Conservation (phyloP, 2,888 invertebrate genomes). For the Platynereis dumerilii region DNA sequence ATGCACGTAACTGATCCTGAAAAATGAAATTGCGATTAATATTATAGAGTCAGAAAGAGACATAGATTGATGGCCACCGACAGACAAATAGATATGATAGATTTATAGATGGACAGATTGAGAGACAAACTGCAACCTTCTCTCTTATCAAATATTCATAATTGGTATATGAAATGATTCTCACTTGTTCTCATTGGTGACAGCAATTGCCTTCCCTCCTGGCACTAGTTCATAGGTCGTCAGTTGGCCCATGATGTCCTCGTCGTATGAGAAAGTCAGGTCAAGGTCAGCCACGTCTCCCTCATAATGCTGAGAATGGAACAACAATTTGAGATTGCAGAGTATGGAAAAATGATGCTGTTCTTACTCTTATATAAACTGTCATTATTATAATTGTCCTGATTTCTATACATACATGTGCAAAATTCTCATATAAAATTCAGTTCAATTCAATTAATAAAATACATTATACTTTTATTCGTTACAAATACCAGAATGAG, state of each 20-base stretch:
- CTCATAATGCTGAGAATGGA: slow-evolving; percentile 63
- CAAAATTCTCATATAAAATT: not conserved
- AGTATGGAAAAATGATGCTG: slow-evolving; percentile 9
- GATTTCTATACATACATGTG: too few relatives aligned
- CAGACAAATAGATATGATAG: too few relatives aligned
- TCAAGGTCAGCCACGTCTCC: slow-evolving; percentile 93
- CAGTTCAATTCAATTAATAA: not conserved
- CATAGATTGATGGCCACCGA: too few relatives aligned
- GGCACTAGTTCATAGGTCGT: slow-evolving; percentile 95
- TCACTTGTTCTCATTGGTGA: slow-evolving; percentile 96
- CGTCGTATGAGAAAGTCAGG: slow-evolving; percentile 94
- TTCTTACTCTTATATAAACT: too few relatives aligned
- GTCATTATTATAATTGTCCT: too few relatives aligned
- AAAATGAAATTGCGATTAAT: not conserved
- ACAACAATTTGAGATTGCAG: slow-evolving; percentile 53
- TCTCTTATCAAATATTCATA: too few relatives aligned
- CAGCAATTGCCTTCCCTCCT: slow-evolving; percentile 89
- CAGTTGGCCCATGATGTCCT: slow-evolving; percentile 91
- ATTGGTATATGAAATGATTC: too few relatives aligned
- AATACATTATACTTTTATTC: not conserved
- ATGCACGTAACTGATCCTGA: slow-evolving; percentile 95
- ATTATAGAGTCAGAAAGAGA: too few relatives aligned
- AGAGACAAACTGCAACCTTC: too few relatives aligned
- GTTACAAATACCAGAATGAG: not conserved
- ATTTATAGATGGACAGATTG: too few relatives aligned